Evolutionary conservation across 64 coral and sea anemone species (phyloP).

Genomic region (Actinia equina): DNA sequence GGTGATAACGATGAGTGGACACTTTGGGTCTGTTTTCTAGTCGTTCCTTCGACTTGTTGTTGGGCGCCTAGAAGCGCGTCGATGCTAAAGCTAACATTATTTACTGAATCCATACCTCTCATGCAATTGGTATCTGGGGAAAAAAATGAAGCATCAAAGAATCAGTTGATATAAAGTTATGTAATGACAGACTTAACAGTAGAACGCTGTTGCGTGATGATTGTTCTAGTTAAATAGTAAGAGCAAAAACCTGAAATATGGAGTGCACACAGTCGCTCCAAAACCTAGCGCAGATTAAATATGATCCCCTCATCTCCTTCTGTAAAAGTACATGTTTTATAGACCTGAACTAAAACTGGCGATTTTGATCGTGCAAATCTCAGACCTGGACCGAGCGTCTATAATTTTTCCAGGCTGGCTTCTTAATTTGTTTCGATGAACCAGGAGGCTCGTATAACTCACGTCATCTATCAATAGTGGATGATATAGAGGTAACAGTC

Average conservation of each 20-base stretch:
- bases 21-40: not conserved
- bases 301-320: not conserved
- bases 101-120: conserved; percentile 36
- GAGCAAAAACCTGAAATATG: not conserved
- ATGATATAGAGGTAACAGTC: no score
- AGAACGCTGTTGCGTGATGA: not conserved
- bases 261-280: not conserved
- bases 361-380: no score
- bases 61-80: conserved; percentile 44
- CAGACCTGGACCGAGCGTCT: no score
- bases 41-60: not conserved
- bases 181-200: no score
- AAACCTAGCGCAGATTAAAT: not conserved
- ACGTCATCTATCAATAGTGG: no score
- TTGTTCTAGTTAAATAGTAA: not conserved
- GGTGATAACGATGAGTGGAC: not conserved
- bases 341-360: not conserved
- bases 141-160: not conserved
- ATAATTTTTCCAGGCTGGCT: no score
- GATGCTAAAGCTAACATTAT: conserved; percentile 56
- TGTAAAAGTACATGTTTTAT: not conserved
- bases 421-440: no score
- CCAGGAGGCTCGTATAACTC: no score
- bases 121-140: not conserved
- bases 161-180: not conserved